Evolutionary conservation across 2,888 invertebrate species (phyloP), one percentile per base, ranked within the genome.

Genomic region (Loripinus fragilis): DNA sequence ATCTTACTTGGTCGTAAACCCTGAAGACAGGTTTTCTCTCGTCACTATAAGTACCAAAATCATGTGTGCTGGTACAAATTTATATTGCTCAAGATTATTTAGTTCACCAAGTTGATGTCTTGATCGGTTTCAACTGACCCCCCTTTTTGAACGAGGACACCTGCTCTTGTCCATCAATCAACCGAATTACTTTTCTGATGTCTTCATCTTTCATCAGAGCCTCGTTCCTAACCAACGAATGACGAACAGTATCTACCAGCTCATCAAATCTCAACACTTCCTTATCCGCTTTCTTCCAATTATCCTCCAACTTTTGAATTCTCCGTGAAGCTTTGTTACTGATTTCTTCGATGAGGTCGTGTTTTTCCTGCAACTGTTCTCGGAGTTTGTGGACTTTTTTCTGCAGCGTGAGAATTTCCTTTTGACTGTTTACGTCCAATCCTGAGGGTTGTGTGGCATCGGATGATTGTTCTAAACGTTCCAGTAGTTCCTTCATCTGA

Each of bases 221-320:
- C 15, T 48, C 52, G 23, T 66, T 68, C 7, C n/a, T 45, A 20
- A 64, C 71, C 30, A 78, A 55, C 12, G 42, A 41, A 5, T n/a
- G 20, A 8, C 80, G 78, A 25, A 83, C 66, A 17, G 30, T 45
- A 30, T 88, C 88, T 5, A 90, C 86, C 17, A 89, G 78, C 23
- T 89, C 87, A 80, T 89, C 88, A 82, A 89, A 86, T 73, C 86
- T 78, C 41, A 80, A 80, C 45, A 90, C 88, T 78, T 90, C 90
- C 12, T 81, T 81, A 38, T 90, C 89, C 0, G 90, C 89, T 69
- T 83, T 87, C 74, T 83, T 86, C 88, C 89, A 89, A 77, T 90
- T 90, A 3, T 79, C 83, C 71, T 90, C 88, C 20, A 89, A 70
- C 42, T 80, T 80, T 41, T 74, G 67, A 30, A 78, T 76, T 67